phyloP scores from a whole-genome alignment of 2,888 invertebrate genomes.

The Cheilosia scutellata region DNA sequence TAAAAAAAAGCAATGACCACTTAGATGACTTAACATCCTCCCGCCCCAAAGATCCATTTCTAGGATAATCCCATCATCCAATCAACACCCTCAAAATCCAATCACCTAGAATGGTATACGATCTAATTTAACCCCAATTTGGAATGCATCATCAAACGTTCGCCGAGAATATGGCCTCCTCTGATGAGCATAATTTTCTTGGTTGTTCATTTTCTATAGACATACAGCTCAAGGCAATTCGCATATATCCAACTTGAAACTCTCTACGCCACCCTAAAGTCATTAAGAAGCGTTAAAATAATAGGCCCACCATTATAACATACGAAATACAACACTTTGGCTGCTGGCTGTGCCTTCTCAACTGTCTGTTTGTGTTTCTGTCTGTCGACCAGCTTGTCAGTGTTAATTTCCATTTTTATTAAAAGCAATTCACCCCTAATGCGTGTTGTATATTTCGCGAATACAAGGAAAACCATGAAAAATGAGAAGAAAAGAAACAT shows the following conservation, averaged over 20 bases:
- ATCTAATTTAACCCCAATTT: slow-evolving; percentile 58
- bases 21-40: too few relatives aligned
- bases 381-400: slow-evolving; percentile 13
- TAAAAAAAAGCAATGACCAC: too few relatives aligned
- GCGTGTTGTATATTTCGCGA: slow-evolving; percentile 47
- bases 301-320: slow-evolving; percentile 66
- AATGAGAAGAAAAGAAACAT: neutral
- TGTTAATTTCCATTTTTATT: slow-evolving; percentile 75
- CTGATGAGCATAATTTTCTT: slow-evolving; percentile 63
- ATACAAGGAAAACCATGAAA: slow-evolving; percentile 14
- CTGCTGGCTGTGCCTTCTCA: neutral
- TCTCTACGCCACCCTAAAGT: slow-evolving; percentile 25
- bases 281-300: slow-evolving; percentile 70
- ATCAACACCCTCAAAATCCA: slow-evolving; percentile 49
- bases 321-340: slow-evolving; percentile 12
- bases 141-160: slow-evolving; percentile 57
- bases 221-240: slow-evolving; percentile 22
- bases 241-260: slow-evolving; percentile 16
- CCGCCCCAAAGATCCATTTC: neutral
- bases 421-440: slow-evolving; percentile 66
- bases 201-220: slow-evolving; percentile 53
- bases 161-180: slow-evolving; percentile 39
- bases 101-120: slow-evolving; percentile 49
- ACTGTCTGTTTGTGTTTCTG: slow-evolving; percentile 31
- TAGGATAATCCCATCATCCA: slow-evolving; percentile 29